Conservation (phyloP, 2,113 vertebrate genomes). For the Cacatua alba region DNA sequence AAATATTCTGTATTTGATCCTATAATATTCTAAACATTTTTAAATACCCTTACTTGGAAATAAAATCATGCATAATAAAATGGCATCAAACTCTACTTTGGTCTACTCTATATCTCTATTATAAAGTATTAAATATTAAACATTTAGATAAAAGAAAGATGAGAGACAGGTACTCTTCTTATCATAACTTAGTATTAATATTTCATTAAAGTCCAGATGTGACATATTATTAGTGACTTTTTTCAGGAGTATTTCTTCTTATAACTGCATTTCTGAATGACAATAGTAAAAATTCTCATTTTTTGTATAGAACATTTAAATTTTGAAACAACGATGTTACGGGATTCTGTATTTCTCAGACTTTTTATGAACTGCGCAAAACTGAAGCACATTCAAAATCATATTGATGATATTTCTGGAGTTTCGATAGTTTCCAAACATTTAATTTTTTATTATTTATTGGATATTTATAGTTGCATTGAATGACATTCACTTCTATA, state of each 20-base stretch:
- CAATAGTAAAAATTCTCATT: background rate
- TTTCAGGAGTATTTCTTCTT: background rate
- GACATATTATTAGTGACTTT: slow-evolving; percentile 25
- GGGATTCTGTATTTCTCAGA: background rate
- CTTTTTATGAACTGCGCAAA: background rate
- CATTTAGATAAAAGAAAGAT: slow-evolving; percentile 48
- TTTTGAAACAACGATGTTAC: background rate
- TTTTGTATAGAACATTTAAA: background rate
- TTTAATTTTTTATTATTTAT: background rate
- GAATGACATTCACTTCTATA: background rate
- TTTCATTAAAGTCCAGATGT: slow-evolving; percentile 55
- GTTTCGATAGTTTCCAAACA: background rate
- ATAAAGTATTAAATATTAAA: slow-evolving; percentile 60
- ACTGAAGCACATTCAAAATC: background rate
- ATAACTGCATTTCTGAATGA: background rate
- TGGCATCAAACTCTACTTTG: slow-evolving; percentile 21
- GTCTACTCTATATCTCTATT: slow-evolving; percentile 41
- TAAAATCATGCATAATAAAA: slow-evolving; percentile 56
- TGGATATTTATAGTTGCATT: background rate
- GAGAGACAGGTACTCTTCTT: slow-evolving; percentile 19
- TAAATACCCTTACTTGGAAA: slow-evolving; percentile 25
- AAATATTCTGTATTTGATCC: background rate
- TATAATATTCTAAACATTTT: slow-evolving; percentile 39
- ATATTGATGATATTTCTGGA: background rate
- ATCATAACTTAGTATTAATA: slow-evolving; percentile 54